Percentiles rank a stretch among this genome's conserved stretches.
Conservation (phyloP, 2,113 vertebrate species). For the Centrocercus urophasianus region DNA sequence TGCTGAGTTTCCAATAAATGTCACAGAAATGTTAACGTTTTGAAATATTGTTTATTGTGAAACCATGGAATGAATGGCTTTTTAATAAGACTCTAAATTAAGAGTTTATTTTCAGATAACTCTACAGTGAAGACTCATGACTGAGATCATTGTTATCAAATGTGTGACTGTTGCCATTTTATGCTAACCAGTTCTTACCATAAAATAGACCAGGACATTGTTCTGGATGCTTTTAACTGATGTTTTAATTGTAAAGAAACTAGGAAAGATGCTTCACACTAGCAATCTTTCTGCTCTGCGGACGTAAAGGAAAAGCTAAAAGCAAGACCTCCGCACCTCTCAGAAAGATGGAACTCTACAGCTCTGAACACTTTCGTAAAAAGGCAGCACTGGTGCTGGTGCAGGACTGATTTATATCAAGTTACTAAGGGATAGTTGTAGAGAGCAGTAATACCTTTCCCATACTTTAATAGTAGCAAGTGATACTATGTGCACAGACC, state of each 20-base stretch:
- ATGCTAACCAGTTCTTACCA: background rate
- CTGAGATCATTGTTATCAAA: background rate
- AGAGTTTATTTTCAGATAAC: background rate
- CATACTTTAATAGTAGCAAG: background rate
- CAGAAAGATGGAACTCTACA: background rate
- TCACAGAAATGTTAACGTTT: background rate
- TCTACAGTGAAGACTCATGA: background rate
- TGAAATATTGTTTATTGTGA: background rate
- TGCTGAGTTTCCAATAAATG: background rate
- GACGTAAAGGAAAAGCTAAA: background rate
- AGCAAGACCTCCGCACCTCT: background rate
- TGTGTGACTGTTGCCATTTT: background rate
- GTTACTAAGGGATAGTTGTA: background rate
- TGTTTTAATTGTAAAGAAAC: background rate
- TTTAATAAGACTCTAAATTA: background rate
- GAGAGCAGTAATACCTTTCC: background rate
- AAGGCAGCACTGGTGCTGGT: background rate
- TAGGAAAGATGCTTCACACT: fast-evolving
- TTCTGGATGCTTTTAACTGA: background rate
- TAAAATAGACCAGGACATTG: background rate
- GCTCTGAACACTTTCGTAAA: background rate
- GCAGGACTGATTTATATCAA: background rate
- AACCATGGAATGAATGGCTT: background rate
- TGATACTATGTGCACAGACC: background rate
- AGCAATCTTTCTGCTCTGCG: background rate